These are phyloP conservation scores for Crax fasciolata DNA, from an alignment of 2,797 vertebrate genomes.

Conservation along the genomic window DNA sequence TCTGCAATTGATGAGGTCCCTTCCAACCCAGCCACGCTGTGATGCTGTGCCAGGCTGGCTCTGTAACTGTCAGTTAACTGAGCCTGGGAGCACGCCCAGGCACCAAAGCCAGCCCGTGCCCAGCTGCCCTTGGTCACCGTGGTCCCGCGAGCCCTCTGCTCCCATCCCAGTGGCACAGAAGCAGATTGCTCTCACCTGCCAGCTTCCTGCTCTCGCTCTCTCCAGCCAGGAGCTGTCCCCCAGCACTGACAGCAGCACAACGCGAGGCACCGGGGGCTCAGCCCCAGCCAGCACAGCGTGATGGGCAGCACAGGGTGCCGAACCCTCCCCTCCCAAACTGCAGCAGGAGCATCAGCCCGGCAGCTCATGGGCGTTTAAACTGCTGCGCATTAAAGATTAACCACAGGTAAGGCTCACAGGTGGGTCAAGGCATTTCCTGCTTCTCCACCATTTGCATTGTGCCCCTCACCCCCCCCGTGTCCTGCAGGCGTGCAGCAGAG, in stretches of 20 bases:
- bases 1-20: too few species aligned
- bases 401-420: neutral
- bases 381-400: slow-evolving; percentile 60
- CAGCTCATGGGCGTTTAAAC: neutral
- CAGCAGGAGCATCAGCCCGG: neutral
- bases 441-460: neutral
- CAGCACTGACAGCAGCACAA: too few species aligned
- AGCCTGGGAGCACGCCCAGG: neutral
- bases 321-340: neutral
- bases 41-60: too few species aligned
- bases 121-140: neutral
- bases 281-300: too few species aligned
- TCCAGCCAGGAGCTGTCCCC: neutral
- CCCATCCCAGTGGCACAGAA: neutral
- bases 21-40: too few species aligned
- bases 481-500: neutral
- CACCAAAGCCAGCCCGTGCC: neutral
- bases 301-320: too few species aligned
- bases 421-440: neutral
- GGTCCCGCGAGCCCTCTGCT: neutral
- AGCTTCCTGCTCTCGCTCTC: neutral
- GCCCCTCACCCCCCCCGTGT: accelerated
- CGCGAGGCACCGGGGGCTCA: too few species aligned
- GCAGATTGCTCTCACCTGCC: neutral
- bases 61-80: neutral